Evolutionary conservation across 2,797 vertebrate genomes (phyloP), one percentile per base, ranked within the genome.

Genomic region (Chromis chromis): DNA sequence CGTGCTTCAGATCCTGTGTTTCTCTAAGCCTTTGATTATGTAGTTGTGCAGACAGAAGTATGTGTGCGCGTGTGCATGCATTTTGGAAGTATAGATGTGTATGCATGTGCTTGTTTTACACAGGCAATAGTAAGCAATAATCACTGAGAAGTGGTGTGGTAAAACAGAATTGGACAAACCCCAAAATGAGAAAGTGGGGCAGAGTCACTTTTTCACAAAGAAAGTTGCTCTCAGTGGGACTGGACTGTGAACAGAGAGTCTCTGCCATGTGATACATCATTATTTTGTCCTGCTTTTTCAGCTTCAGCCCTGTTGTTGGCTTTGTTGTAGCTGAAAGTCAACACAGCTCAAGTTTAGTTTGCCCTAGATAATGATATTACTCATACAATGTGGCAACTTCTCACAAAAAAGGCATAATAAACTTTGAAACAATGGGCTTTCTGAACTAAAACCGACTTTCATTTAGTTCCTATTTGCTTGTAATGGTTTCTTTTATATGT

Each of bases 11-110:
- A 31, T 31, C 19, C 12, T 22, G 42, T 25, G 12, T 33, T 39
- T 67, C 52, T 53, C 12, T 62, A 57, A 87, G 54, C 36, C 28
- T 53, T 70, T 70, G 61, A 79, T 81, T 46, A 71, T 25, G 74
- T 12, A 25, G 54, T n/a, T 13, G 24, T 59, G 48, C 21, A 78
- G 65, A 60, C 22, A 39, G 33, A 70, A 17, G 25, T 53, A 1
- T 69, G 46, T 10, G 54, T 39, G 42, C 10, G 57, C 5, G 3
- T 5, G 12, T 27, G 42, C 10, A 44, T 44, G n/a, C 39, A 19
- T 48, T 27, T 49, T 42, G 40, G 12, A 48, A 22, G 54, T 42
- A 12, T 25, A 11, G 13, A 28, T 68, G 42, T 57, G 4, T 55
- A 8, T 24, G 54, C 59, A 16, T 48, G 52, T 66, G 36, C 8